A percentile compares a stretch with the other conserved stretches of the same genome.
Evolutionary conservation across 2,888 invertebrate genomes (phyloP).

Genomic region (Cataglyphis altisquamis): DNA sequence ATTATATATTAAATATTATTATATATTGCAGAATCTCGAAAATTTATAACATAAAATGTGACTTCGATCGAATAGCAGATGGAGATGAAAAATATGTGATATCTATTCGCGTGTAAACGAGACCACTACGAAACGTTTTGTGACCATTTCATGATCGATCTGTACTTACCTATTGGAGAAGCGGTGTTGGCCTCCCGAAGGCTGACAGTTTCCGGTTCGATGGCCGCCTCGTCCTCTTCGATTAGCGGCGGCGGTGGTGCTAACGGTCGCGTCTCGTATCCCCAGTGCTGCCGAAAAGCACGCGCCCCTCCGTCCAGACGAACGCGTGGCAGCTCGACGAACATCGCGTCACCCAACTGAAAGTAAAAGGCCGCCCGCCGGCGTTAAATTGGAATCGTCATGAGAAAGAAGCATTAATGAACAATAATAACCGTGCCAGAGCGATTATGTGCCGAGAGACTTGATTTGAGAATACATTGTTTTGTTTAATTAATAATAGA

Average conservation of each 20-base stretch:
- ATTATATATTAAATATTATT: no score
- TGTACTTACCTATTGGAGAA: constrained; percentile 88
- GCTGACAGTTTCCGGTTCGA: constrained; percentile 89
- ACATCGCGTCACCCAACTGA: constrained; percentile 88
- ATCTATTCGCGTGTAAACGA: not conserved
- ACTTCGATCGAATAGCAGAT: not conserved
- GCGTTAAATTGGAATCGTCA: constrained; percentile 29
- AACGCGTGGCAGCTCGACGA: constrained; percentile 89
- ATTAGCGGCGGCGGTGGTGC: constrained; percentile 90
- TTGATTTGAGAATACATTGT: constrained; percentile 28
- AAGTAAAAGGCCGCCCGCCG: constrained; percentile 61
- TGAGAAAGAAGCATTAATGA: constrained; percentile 18
- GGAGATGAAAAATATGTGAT: not conserved
- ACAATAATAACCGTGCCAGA: constrained; percentile 21
- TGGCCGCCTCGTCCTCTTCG: constrained; percentile 89
- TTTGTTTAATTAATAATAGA: constrained; percentile 11
- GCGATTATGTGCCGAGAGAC: constrained; percentile 6
- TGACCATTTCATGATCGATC: not conserved
- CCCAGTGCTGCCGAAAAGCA: constrained; percentile 89
- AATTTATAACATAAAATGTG: not conserved
- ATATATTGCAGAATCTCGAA: not conserved
- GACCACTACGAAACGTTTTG: not conserved
- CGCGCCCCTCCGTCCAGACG: constrained; percentile 90
- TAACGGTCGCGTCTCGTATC: constrained; percentile 89
- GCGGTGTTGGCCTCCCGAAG: constrained; percentile 89